These are phyloP conservation scores for Callionymus lyra DNA, from an alignment of 2,113 vertebrate species.

Conservation along the genomic window DNA sequence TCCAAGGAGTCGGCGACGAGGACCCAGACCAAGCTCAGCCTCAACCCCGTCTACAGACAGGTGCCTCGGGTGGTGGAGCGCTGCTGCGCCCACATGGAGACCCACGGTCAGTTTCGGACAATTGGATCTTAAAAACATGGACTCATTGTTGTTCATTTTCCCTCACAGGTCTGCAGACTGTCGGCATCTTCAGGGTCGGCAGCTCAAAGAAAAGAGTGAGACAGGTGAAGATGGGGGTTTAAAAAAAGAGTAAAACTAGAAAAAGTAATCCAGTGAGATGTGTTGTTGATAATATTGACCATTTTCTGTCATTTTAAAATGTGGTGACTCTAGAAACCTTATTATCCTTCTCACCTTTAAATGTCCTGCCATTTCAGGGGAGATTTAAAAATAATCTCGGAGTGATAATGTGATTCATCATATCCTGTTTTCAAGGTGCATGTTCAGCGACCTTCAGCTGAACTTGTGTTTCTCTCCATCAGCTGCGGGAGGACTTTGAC, in stretches of 20 bases:
- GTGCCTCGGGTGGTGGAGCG: constrained; percentile 82
- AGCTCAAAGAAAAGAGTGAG: constrained; percentile 83
- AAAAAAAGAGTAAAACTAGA: no score
- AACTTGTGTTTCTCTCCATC: constrained; percentile 1
- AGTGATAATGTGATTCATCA: constrained; percentile 20
- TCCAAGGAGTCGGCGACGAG: constrained; percentile 44
- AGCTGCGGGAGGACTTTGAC: constrained; percentile 63
- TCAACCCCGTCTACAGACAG: constrained; percentile 85
- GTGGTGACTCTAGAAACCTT: no score
- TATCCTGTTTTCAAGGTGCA: constrained; percentile 31
- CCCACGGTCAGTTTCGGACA: constrained; percentile 55
- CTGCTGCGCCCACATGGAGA: constrained; percentile 83
- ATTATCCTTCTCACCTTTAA: no score
- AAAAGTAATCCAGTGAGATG: no score
- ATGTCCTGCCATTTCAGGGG: neutral
- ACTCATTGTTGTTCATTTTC: neutral
- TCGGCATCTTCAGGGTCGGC: constrained; percentile 85
- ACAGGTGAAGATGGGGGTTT: constrained; percentile 64
- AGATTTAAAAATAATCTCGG: neutral
- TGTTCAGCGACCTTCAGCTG: no score
- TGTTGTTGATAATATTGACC: no score
- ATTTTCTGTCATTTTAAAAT: no score
- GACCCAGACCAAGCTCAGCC: constrained; percentile 69
- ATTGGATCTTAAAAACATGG: no score
- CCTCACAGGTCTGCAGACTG: constrained; percentile 76